Conservation (phyloP, 92 coral and sea anemone genomes). For the Phymanthus crucifer region DNA sequence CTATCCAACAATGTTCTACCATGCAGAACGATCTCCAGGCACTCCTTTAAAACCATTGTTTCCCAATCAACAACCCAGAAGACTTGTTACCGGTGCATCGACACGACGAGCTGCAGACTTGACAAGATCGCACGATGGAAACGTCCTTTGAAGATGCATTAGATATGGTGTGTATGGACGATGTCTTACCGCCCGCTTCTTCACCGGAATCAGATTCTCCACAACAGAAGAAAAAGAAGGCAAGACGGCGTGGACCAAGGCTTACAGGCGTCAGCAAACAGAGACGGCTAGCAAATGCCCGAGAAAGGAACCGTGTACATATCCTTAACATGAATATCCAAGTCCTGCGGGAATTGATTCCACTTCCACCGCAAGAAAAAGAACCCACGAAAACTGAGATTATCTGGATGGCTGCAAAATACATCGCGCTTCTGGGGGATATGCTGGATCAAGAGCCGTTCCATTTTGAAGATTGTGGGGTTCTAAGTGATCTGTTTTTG, state of each 20-base stretch:
- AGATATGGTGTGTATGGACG: slow-evolving; percentile 46
- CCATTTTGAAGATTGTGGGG: slow-evolving; percentile 40
- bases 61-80: slow-evolving; percentile 37
- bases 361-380: slow-evolving; percentile 69
- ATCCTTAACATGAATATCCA: slow-evolving; percentile 74
- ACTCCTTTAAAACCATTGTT: slow-evolving; percentile 41
- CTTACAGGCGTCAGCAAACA: slow-evolving; percentile 86
- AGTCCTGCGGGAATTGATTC: slow-evolving; percentile 63
- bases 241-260: slow-evolving; percentile 70
- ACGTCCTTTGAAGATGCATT: slow-evolving; percentile 26
- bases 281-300: slow-evolving; percentile 81
- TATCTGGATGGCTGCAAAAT: slow-evolving; percentile 83
- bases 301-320: slow-evolving; percentile 85
- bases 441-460: slow-evolving; percentile 49
- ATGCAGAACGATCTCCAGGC: slow-evolving; percentile 51
- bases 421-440: slow-evolving; percentile 51
- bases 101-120: slow-evolving; percentile 13
- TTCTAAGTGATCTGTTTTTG: slow-evolving; percentile 39
- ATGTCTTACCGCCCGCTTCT: slow-evolving; percentile 19
- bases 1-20: slow-evolving; percentile 21
- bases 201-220: slow-evolving; percentile 46
- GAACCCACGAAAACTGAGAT: slow-evolving; percentile 81
- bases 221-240: slow-evolving; percentile 63
- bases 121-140: slow-evolving; percentile 32
- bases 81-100: slow-evolving; percentile 32